Evolutionary conservation across 2,113 vertebrate species (phyloP).

Genomic region (Orientallactaga bullata): DNA sequence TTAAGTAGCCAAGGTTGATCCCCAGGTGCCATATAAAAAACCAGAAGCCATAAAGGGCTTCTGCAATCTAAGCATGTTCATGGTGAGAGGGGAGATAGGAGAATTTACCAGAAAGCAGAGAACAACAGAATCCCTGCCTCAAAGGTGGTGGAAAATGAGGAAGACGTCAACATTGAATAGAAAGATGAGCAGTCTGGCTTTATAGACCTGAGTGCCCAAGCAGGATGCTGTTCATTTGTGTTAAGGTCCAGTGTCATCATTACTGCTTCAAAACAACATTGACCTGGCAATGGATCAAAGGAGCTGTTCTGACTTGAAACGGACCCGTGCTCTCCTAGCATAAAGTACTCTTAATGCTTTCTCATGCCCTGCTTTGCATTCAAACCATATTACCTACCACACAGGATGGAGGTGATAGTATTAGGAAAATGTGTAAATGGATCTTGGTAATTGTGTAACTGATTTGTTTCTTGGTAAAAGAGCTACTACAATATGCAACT

Average conservation of each 20-base stretch:
- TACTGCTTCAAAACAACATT: background rate
- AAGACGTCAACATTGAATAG: no score
- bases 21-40: no score
- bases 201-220: background rate
- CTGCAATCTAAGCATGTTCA: no score
- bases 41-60: no score
- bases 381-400: background rate
- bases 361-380: background rate
- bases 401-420: background rate
- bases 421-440: constrained; percentile 27
- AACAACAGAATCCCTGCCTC: no score
- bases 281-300: background rate
- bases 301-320: background rate
- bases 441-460: background rate
- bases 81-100: no score
- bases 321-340: background rate
- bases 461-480: background rate
- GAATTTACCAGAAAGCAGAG: no score
- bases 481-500: constrained; percentile 5
- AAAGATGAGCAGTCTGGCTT: background rate
- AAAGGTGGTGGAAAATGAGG: no score
- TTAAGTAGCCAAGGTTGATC: no score
- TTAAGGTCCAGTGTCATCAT: background rate
- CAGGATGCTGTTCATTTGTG: background rate
- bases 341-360: background rate